phyloP scores from a whole-genome alignment of 1,140 invertebrate genomes.

The Dysdera silvatica region DNA sequence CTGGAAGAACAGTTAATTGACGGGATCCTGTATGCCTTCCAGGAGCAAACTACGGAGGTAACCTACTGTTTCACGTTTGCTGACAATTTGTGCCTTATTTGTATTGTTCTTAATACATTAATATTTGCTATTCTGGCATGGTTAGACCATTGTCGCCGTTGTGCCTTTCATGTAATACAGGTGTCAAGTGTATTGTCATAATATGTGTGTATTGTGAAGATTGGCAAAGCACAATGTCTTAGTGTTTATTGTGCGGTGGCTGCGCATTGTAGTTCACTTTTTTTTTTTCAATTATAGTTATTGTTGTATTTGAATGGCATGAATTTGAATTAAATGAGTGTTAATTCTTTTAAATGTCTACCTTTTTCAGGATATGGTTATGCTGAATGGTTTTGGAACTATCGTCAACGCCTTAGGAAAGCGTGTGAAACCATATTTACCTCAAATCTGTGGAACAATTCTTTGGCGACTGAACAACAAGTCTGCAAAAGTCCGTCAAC shows the following conservation, averaged over 20 bases:
- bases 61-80: constrained; percentile 21
- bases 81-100: background rate
- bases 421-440: constrained; percentile 94
- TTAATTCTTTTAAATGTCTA: no score
- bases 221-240: background rate
- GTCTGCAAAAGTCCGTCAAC: constrained; percentile 97
- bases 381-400: constrained; percentile 98
- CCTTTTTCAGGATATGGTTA: constrained; percentile 81
- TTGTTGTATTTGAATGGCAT: no score
- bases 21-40: constrained; percentile 98
- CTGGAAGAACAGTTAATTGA: constrained; percentile 98
- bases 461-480: constrained; percentile 99
- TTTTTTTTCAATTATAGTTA: no score
- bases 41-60: constrained; percentile 97
- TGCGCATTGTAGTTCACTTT: no score
- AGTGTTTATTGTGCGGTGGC: no score
- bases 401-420: constrained; percentile 97
- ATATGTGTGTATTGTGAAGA: background rate
- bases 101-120: no score
- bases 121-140: no score
- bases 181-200: background rate
- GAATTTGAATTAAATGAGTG: no score
- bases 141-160: no score
- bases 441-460: constrained; percentile 99
- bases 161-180: no score